Evolutionary conservation across 2,797 vertebrate species (phyloP), one percentile per base, ranked within the genome.

Genomic region (Pseudopleuronectes americanus): DNA sequence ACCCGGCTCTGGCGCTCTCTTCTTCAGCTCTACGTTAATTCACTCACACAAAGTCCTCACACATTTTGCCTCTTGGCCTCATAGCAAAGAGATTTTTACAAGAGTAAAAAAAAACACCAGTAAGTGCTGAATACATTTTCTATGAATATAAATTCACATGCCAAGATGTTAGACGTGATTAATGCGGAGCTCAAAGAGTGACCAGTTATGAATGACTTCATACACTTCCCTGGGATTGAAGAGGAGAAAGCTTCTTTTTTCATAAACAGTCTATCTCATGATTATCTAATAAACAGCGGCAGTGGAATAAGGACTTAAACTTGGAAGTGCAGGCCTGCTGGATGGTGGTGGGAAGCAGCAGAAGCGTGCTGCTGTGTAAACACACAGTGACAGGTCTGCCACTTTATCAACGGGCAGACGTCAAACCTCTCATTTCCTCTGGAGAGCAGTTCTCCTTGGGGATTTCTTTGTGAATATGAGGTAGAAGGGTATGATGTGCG

Each of bases 201-300:
- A 57, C 52, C 24, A 8, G 69, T 82, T 80, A 90, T 89, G 77
- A 93, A 92, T 89, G 84, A 90, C 79, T 87, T 64, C 79, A 85
- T 77, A 85, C 80, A 89, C 78, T 84, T 86, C 84, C 74, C 75
- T 17, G 21, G 69, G 64, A 82, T 60, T 73, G 62, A 81, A 91
- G 86, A 81, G 61, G 60, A 68, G 9, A 64, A 68, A 59, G 6
- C 41, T 67, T 84, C 79, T 57, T 45, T 43, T 48, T 90, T 76
- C 52, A 68, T 75, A 77, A 81, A 87, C 74, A 81, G 80, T 90
- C 91, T 85, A 89, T 90, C 68, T 76, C 86, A 77, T 52, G 57
- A 68, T 68, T 49, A 61, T 70, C 80, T 84, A 77, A 86, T 89
- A 86, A 89, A 89, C 72, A 69, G 77, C 70, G 65, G 68, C 52